phyloP scores from a whole-genome alignment of 2,888 invertebrate genomes.

The Drosophila vallismaia region DNA sequence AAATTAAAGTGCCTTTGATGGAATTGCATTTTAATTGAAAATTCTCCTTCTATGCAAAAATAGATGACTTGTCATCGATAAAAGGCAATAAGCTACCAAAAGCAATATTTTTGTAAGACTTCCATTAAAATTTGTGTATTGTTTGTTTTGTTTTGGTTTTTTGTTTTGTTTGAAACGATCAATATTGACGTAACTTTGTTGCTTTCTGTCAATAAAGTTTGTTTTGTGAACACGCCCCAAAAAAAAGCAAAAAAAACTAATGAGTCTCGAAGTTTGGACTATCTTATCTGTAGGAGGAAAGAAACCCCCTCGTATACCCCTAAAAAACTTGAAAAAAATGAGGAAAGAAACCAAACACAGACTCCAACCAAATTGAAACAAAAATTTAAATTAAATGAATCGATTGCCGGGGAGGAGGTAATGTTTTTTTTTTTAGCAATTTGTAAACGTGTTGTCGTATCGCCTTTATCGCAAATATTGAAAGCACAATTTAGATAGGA shows the following conservation, averaged over 20 bases:
- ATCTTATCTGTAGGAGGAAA: constrained; percentile 32
- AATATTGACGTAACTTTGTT: constrained; percentile 41
- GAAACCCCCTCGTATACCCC: not conserved
- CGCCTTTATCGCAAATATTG: constrained; percentile 34
- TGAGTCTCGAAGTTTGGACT: constrained; percentile 15
- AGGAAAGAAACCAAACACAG: constrained; percentile 11
- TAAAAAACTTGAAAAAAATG: not conserved
- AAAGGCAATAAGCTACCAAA: constrained; percentile 2
- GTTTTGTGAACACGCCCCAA: constrained; percentile 10
- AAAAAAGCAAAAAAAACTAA: not conserved
- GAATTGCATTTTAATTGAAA: not conserved
- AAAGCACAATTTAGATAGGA: constrained; percentile 37
- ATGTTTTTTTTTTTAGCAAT: constrained; percentile 2
- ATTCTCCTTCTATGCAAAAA: not conserved
- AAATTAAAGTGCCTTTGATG: not conserved
- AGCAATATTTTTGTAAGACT: not conserved
- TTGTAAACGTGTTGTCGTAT: constrained; percentile 27
- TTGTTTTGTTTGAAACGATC: not conserved
- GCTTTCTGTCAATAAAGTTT: constrained; percentile 24
- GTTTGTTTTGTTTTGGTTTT: not conserved
- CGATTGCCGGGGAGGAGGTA: not conserved
- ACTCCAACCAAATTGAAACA: not conserved
- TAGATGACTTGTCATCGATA: constrained; percentile 7
- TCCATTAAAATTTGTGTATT: constrained; percentile 2
- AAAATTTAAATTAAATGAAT: constrained; percentile 1